phyloP scores from a whole-genome alignment of 2,888 invertebrate species.

The Dioctria linearis region DNA sequence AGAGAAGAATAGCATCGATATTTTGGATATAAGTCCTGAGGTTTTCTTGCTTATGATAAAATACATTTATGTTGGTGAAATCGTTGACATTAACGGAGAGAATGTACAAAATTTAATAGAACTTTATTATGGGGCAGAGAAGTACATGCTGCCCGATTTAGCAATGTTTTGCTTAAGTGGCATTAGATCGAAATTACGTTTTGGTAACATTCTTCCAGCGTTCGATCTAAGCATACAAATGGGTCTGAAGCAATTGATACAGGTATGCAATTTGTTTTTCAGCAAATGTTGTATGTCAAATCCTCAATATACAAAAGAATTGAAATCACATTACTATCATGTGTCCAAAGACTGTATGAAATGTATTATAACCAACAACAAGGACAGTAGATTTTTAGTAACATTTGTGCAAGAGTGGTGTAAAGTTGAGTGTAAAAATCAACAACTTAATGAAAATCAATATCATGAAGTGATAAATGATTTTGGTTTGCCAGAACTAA shows the following conservation, averaged over 20 bases:
- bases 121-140: constrained; percentile 69
- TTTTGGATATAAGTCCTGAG: constrained; percentile 70
- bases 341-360: constrained; percentile 69
- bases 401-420: constrained; percentile 70
- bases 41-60: constrained; percentile 69
- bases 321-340: constrained; percentile 68
- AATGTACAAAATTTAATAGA: constrained; percentile 67
- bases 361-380: constrained; percentile 64
- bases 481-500: constrained; percentile 60
- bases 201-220: constrained; percentile 68
- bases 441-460: constrained; percentile 64
- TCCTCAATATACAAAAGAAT: constrained; percentile 65
- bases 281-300: constrained; percentile 66
- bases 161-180: constrained; percentile 64
- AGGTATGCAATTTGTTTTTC: constrained; percentile 67
- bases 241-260: constrained; percentile 65
- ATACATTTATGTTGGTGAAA: constrained; percentile 67
- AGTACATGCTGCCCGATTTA: constrained; percentile 68
- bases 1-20: constrained; percentile 75
- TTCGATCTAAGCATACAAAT: constrained; percentile 68
- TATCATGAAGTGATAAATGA: constrained; percentile 63
- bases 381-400: constrained; percentile 63
- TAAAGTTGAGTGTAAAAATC: constrained; percentile 66
- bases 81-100: constrained; percentile 64
- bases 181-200: constrained; percentile 66